A percentile compares a stretch with the other conserved stretches of the same genome.
Conservation (phyloP, 2,113 vertebrate genomes). For the Sorex araneus region DNA sequence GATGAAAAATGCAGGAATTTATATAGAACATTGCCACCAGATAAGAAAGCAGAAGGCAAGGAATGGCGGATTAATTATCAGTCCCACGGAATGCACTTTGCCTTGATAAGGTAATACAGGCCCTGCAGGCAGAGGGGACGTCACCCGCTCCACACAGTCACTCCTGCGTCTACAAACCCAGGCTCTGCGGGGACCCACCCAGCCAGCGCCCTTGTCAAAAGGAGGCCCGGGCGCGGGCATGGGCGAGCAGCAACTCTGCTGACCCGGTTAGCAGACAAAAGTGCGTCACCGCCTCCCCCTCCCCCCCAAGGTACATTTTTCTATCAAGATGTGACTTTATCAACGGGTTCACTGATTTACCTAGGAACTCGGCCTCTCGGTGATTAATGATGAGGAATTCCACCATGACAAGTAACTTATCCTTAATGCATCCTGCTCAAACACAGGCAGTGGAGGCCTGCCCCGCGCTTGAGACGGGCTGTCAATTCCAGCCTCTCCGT, state of each 20-base stretch:
- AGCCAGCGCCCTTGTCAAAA: conserved; percentile 51
- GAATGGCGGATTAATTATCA: conserved; percentile 86
- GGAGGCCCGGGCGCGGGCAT: conserved; percentile 55
- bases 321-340: conserved; percentile 17
- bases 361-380: not conserved
- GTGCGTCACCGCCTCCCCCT: conserved; percentile 32
- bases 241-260: not conserved
- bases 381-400: conserved; percentile 35
- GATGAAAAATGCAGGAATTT: conserved; percentile 86
- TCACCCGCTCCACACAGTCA: conserved; percentile 17
- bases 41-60: conserved; percentile 75
- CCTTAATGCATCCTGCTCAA: not conserved
- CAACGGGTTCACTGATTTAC: not conserved
- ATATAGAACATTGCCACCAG: conserved; percentile 79
- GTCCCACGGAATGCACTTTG: conserved; percentile 82
- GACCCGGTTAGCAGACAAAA: conserved; percentile 44
- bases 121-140: conserved; percentile 70
- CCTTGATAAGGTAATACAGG: conserved; percentile 80
- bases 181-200: not conserved
- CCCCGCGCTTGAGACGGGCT: conserved; percentile 1
- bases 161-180: conserved; percentile 64
- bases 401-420: not conserved
- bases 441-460: not conserved
- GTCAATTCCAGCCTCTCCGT: conserved; percentile 65
- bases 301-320: not conserved